A percentile compares a stretch with the other conserved stretches of the same genome.
phyloP scores from a whole-genome alignment of 2,797 vertebrate species.

The Falco rusticolus region DNA sequence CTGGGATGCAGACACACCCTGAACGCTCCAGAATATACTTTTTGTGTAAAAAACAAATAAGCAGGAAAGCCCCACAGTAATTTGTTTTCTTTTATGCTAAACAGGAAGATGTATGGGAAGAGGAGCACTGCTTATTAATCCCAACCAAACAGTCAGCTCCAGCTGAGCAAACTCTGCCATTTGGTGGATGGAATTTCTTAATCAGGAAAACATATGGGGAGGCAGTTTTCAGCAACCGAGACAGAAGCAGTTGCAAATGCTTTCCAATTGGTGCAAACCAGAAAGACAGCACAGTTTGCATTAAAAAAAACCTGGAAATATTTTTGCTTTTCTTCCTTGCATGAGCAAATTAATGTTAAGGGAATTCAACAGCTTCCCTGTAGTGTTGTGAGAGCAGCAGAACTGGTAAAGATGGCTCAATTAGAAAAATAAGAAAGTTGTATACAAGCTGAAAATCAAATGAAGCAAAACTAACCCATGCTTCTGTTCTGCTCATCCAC shows the following conservation, averaged over 20 bases:
- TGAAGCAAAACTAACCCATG: constrained; percentile 21
- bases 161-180: constrained; percentile 72
- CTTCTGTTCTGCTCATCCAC: not conserved
- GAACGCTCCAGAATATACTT: constrained; percentile 34
- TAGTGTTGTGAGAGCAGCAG: not conserved
- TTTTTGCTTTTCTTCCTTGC: not conserved
- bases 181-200: constrained; percentile 62
- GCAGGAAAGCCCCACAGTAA: constrained; percentile 48
- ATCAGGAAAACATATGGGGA: constrained; percentile 64
- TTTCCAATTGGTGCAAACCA: constrained; percentile 12
- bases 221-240: constrained; percentile 8
- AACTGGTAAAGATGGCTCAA: constrained; percentile 38
- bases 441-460: constrained; percentile 36
- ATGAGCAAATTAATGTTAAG: constrained; percentile 46
- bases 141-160: constrained; percentile 62
- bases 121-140: constrained; percentile 57
- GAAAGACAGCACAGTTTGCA: constrained; percentile 40
- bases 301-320: not conserved
- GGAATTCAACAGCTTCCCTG: constrained; percentile 15
- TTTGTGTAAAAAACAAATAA: constrained; percentile 52
- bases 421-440: constrained; percentile 51
- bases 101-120: constrained; percentile 62
- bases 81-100: constrained; percentile 69
- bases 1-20: not conserved
- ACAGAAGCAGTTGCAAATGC: constrained; percentile 44